Conservation (phyloP, 1,140 invertebrate species). For the Drusus annulatus region DNA sequence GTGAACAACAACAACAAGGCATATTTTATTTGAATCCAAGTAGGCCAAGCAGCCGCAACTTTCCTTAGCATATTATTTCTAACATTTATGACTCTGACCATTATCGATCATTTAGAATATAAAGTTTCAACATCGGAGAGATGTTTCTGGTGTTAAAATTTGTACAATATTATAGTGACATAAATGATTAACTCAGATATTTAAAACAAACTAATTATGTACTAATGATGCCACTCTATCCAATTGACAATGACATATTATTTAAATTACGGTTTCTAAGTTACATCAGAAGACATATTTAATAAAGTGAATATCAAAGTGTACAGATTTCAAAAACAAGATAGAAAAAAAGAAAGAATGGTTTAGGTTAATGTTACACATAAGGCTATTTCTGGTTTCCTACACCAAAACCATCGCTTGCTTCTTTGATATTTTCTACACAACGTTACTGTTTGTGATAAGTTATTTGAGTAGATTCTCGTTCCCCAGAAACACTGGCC, state of each 20-base stretch:
- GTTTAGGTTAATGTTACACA: conserved; percentile 6
- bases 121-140: conserved; percentile 34
- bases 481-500: too few species aligned
- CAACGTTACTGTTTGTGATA: too few species aligned
- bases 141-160: conserved; percentile 48
- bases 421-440: too few species aligned
- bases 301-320: conserved; percentile 5
- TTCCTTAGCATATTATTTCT: conserved; percentile 33
- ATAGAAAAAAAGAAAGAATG: neutral
- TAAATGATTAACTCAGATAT: neutral
- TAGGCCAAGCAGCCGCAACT: conserved; percentile 40
- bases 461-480: too few species aligned
- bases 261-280: neutral
- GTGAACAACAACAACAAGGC: conserved; percentile 37
- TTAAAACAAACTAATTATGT: neutral
- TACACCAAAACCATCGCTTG: conserved; percentile 16
- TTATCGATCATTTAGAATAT: conserved; percentile 43
- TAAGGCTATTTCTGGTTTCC: conserved; percentile 38
- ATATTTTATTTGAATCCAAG: conserved; percentile 36
- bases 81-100: conserved; percentile 13
- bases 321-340: conserved; percentile 1
- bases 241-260: conserved; percentile 20
- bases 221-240: conserved; percentile 12
- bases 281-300: conserved; percentile 12
- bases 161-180: conserved; percentile 46